These are phyloP conservation scores for Pangasius sanitwongsei DNA, from an alignment of 2,797 vertebrate genomes.

Conservation along the genomic window DNA sequence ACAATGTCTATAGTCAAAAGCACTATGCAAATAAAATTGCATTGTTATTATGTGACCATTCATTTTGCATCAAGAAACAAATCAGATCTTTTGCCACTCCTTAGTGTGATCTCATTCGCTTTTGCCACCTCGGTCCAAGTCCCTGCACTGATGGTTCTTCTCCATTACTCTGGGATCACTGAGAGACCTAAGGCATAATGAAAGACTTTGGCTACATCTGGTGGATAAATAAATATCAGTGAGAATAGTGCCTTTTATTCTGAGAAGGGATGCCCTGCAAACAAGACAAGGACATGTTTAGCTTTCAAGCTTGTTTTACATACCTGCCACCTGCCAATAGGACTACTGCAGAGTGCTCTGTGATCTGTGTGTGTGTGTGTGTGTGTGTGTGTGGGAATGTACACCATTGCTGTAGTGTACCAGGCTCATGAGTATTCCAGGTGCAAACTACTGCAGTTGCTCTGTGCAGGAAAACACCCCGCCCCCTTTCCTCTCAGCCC, in stretches of 20 bases:
- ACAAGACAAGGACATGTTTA: neutral
- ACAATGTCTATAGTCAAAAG: neutral
- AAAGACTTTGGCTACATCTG: conserved; percentile 46
- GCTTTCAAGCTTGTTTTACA: neutral
- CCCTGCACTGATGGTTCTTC: neutral
- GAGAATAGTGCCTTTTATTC: neutral
- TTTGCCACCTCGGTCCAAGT: neutral
- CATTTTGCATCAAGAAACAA: neutral
- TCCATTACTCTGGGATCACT: neutral
- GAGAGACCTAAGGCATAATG: neutral
- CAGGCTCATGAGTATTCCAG: conserved; percentile 80
- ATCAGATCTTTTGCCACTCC: neutral
- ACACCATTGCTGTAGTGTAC: conserved; percentile 20
- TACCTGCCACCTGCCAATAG: neutral
- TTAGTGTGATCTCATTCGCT: neutral
- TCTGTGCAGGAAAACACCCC: conserved; percentile 64
- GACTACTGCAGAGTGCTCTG: conserved; percentile 10
- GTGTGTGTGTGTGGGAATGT: conserved; percentile 29
- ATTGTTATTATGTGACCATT: neutral
- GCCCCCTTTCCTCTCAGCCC: conserved; percentile 23
- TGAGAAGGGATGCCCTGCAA: neutral
- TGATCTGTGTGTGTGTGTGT: conserved; percentile 30
- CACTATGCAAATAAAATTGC: neutral
- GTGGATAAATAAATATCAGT: neutral
- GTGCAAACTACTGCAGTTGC: conserved; percentile 81